These are phyloP conservation scores for Cremastinae sp. DNA, from an alignment of 2,888 invertebrate genomes.

Conservation along the genomic window DNA sequence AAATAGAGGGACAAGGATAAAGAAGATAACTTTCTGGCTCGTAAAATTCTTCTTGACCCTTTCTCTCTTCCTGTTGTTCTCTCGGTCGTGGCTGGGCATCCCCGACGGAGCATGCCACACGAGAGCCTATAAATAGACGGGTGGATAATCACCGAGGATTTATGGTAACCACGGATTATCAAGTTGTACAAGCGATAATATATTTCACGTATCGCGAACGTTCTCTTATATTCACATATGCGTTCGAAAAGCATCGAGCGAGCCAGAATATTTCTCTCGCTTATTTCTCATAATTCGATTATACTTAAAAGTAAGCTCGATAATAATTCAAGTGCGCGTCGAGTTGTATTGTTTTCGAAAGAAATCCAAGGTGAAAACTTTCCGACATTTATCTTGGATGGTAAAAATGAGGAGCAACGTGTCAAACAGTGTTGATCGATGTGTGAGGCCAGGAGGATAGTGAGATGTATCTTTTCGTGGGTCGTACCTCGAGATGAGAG, in stretches of 20 bases:
- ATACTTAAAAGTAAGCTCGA: slow-evolving; percentile 21
- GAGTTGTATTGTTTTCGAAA: slow-evolving; percentile 14
- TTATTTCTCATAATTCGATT: slow-evolving; percentile 12
- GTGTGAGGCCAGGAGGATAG: slow-evolving; percentile 12
- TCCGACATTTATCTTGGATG: background rate
- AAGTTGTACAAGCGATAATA: slow-evolving; percentile 79
- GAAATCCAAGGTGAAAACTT: slow-evolving; percentile 1
- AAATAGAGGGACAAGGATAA: slow-evolving; percentile 43
- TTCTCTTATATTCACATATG: slow-evolving; percentile 79
- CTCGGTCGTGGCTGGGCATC: slow-evolving; percentile 31
- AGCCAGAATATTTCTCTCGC: slow-evolving; percentile 5
- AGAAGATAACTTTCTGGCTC: slow-evolving; percentile 40
- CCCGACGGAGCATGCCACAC: slow-evolving; percentile 65
- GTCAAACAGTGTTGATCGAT: slow-evolving; percentile 5
- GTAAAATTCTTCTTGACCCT: slow-evolving; percentile 19
- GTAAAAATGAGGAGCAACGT: background rate
- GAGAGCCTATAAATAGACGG: slow-evolving; percentile 79
- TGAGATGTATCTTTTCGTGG: slow-evolving; percentile 4
- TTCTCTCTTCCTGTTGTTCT: too few species aligned
- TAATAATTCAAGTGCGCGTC: slow-evolving; percentile 17
- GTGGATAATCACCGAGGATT: slow-evolving; percentile 80
- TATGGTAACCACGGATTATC: slow-evolving; percentile 81
- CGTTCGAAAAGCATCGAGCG: background rate
- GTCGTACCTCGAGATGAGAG: background rate
- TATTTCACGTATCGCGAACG: slow-evolving; percentile 80